Evolutionary conservation across 2,113 vertebrate species (phyloP).

Genomic region (Embiotoca jacksoni): DNA sequence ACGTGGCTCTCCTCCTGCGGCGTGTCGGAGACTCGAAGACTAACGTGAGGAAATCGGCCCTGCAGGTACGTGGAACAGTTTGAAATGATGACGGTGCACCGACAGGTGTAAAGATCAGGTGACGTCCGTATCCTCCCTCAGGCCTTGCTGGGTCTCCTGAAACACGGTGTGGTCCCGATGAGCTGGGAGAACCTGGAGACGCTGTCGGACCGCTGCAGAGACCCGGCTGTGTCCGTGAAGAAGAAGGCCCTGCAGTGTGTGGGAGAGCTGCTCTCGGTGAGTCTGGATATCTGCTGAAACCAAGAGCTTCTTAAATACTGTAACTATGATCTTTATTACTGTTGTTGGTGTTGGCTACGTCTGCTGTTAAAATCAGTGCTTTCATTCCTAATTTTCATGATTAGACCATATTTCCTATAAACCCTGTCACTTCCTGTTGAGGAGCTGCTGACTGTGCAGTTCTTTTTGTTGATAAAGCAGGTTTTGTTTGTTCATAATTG

Average conservation of each 20-base stretch:
- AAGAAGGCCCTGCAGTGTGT: slow-evolving; percentile 93
- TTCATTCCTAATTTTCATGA: too few relatives aligned
- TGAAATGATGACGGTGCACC: too few relatives aligned
- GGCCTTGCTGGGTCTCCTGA: slow-evolving; percentile 90
- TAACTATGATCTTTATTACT: too few relatives aligned
- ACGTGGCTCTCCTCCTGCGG: slow-evolving; percentile 85
- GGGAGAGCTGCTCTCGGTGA: slow-evolving; percentile 91
- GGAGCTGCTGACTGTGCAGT: too few relatives aligned
- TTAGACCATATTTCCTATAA: too few relatives aligned
- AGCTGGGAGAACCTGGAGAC: slow-evolving; percentile 83
- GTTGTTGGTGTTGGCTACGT: too few relatives aligned
- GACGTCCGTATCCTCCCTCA: slow-evolving; percentile 64
- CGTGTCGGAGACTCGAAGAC: slow-evolving; percentile 88
- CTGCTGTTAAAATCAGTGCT: too few relatives aligned
- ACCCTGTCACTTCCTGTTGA: too few relatives aligned
- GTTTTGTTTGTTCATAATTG: too few relatives aligned
- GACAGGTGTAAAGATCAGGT: too few relatives aligned
- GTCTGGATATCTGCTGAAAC: slow-evolving; percentile 38
- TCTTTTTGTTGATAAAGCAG: too few relatives aligned
- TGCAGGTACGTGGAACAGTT: slow-evolving; percentile 90
- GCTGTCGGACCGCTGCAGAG: slow-evolving; percentile 91
- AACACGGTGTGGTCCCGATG: slow-evolving; percentile 80
- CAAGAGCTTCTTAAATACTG: too few relatives aligned
- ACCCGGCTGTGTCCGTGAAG: slow-evolving; percentile 91
- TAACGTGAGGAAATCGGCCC: slow-evolving; percentile 91